Percentiles rank a stretch among this genome's conserved stretches.
phyloP scores from a whole-genome alignment of 2,888 invertebrate genomes.

The Apotomis betuletana region DNA sequence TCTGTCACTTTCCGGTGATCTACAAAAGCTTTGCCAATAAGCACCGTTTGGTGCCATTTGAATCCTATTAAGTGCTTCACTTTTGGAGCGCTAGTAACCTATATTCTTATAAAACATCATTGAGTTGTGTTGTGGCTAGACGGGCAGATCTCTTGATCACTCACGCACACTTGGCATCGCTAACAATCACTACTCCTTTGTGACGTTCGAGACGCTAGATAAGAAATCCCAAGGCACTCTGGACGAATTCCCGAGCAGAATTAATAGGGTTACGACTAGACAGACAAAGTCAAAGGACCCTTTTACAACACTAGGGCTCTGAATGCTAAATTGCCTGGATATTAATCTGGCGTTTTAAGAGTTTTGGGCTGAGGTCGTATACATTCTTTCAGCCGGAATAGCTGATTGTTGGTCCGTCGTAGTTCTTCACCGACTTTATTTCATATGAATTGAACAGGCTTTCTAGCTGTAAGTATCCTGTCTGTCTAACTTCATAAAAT shows the following conservation, averaged over 20 bases:
- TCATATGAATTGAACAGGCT: too few relatives aligned
- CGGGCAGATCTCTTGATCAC: neutral
- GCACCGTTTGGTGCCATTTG: too few relatives aligned
- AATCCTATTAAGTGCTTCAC: too few relatives aligned
- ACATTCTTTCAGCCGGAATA: neutral
- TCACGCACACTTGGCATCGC: neutral
- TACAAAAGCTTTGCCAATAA: too few relatives aligned
- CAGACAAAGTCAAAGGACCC: neutral
- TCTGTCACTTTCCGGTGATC: too few relatives aligned
- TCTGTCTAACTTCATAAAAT: too few relatives aligned
- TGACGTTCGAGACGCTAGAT: conserved; percentile 11
- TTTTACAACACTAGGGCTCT: neutral
- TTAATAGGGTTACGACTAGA: conserved; percentile 9
- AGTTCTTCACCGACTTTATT: too few relatives aligned
- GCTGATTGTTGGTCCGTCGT: neutral
- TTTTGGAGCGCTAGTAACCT: too few relatives aligned
- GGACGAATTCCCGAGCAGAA: neutral
- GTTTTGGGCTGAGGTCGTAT: neutral
- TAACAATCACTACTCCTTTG: conserved; percentile 5
- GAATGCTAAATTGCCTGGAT: conserved; percentile 1
- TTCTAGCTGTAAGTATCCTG: too few relatives aligned
- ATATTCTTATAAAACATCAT: too few relatives aligned
- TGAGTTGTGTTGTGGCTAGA: too few relatives aligned
- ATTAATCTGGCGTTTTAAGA: neutral
- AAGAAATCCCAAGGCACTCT: neutral